These are phyloP conservation scores for Orthosia incerta DNA, from an alignment of 2,888 invertebrate species.

Conservation along the genomic window DNA sequence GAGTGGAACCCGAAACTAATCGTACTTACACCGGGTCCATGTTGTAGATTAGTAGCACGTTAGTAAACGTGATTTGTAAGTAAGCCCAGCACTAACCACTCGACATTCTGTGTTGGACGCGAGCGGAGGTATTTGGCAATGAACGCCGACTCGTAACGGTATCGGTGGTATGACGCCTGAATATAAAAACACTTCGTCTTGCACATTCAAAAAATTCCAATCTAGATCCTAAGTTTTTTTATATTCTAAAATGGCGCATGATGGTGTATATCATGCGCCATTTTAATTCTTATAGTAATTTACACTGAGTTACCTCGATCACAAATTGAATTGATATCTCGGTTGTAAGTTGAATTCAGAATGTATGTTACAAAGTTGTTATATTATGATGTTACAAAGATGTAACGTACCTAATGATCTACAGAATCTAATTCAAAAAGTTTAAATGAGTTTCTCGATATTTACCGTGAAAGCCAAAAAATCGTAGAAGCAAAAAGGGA, in stretches of 20 bases:
- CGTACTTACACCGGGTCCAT: slow-evolving; percentile 22
- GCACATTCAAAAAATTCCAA: background rate
- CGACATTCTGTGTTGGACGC: slow-evolving; percentile 37
- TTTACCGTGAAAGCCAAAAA: background rate
- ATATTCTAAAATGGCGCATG: background rate
- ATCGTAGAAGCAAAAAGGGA: background rate
- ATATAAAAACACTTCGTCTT: slow-evolving; percentile 40
- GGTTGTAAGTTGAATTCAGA: slow-evolving; percentile 7
- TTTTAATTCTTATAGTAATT: background rate
- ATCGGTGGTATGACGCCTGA: slow-evolving; percentile 45
- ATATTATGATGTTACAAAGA: background rate
- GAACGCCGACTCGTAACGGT: slow-evolving; percentile 48
- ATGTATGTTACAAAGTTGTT: slow-evolving; percentile 15
- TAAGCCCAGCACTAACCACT: slow-evolving; percentile 17
- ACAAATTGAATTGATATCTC: slow-evolving; percentile 19
- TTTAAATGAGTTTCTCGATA: too few species aligned
- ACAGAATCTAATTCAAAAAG: background rate
- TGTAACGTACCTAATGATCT: background rate
- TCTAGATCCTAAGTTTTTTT: background rate
- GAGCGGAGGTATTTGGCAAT: slow-evolving; percentile 57
- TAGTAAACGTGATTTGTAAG: slow-evolving; percentile 43
- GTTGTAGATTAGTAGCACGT: slow-evolving; percentile 35
- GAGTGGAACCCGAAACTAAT: slow-evolving; percentile 29
- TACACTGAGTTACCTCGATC: background rate
- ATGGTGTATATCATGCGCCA: too few species aligned